These are phyloP conservation scores for Oenanthe oenanthe DNA, from an alignment of 2,113 vertebrate species.

Conservation along the genomic window DNA sequence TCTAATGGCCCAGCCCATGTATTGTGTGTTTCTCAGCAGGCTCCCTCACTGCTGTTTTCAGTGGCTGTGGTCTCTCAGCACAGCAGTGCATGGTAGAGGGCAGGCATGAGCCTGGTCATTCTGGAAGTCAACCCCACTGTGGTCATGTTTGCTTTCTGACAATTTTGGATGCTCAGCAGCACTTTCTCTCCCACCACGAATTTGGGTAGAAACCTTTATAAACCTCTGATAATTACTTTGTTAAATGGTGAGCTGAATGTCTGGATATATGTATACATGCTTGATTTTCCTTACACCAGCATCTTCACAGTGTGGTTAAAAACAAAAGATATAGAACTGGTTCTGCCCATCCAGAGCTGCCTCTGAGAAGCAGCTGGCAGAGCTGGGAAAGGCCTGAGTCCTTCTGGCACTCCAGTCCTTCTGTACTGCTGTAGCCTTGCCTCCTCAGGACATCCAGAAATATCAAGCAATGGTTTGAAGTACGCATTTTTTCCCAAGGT, in stretches of 20 bases:
- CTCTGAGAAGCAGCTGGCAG: not conserved
- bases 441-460: not conserved
- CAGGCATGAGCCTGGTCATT: not conserved
- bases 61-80: not conserved
- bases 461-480: not conserved
- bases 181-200: not conserved
- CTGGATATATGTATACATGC: not conserved
- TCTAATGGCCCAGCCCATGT: accelerated
- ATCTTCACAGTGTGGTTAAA: not conserved
- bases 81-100: accelerated
- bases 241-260: not conserved
- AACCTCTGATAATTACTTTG: not conserved
- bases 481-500: not conserved
- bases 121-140: not conserved
- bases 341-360: not conserved
- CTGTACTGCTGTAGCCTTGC: not conserved
- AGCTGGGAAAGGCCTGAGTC: not conserved
- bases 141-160: not conserved
- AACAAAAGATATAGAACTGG: not conserved
- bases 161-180: not conserved
- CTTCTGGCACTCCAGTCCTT: not conserved
- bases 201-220: not conserved
- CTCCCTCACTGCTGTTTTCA: not conserved
- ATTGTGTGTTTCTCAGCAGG: not conserved
- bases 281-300: not conserved